Conservation (phyloP, 1,140 invertebrate species). For the Drosophila chauvacae region DNA sequence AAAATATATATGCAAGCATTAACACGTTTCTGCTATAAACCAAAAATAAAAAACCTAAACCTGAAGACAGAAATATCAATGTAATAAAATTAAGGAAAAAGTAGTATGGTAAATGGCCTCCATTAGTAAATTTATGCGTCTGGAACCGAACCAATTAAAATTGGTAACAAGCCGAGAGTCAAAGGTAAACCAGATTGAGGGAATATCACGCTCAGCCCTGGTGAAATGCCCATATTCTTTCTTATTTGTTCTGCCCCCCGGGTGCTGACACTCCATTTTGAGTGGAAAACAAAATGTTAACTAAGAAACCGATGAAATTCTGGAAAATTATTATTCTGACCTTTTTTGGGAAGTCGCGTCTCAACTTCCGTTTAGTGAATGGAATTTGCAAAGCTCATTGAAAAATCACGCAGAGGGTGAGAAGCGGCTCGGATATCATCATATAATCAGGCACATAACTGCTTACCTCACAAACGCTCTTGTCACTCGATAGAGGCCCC, state of each 20-base stretch:
- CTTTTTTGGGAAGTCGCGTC: conserved; percentile 31
- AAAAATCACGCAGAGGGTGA: conserved; percentile 37
- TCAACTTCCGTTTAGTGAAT: conserved; percentile 54
- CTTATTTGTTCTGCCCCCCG: background rate
- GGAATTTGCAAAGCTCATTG: conserved; percentile 50
- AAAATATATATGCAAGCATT: conserved; percentile 34
- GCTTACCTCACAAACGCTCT: conserved; percentile 52
- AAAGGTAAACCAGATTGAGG: conserved; percentile 16
- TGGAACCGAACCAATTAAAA: conserved; percentile 13
- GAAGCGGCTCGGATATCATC: conserved; percentile 45
- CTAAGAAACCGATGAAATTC: conserved; percentile 15
- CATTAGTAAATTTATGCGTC: conserved; percentile 30
- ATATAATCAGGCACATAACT: conserved; percentile 56
- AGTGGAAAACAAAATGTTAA: conserved; percentile 6
- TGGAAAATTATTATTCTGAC: conserved; percentile 24
- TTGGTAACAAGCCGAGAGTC: conserved; percentile 15
- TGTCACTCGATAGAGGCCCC: conserved; percentile 51
- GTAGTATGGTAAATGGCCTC: background rate
- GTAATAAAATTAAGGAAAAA: conserved; percentile 19
- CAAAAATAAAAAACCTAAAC: background rate
- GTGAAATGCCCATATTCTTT: conserved; percentile 3
- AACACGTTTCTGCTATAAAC: conserved; percentile 58
- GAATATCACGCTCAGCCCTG: conserved; percentile 17
- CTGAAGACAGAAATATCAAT: background rate
- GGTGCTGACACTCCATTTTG: conserved; percentile 8